Evolutionary conservation across 2,797 vertebrate species (phyloP).

Genomic region (Coccyzus lansbergi): DNA sequence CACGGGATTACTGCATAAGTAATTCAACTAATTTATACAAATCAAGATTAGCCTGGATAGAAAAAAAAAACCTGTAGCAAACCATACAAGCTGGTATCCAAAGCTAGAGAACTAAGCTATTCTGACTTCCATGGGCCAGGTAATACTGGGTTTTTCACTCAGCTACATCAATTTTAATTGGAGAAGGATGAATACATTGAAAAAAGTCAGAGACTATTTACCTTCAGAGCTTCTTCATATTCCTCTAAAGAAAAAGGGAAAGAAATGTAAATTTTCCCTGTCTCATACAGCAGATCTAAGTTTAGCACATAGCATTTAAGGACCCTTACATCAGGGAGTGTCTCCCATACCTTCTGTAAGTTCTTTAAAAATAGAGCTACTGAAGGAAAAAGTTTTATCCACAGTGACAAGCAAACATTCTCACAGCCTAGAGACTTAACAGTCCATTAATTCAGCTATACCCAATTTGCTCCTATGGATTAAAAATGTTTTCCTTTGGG

Average conservation of each 20-base stretch:
- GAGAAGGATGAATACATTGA: background rate
- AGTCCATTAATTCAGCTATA: background rate
- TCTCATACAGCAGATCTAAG: background rate
- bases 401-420: background rate
- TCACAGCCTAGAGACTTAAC: background rate
- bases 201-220: constrained; percentile 69
- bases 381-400: background rate
- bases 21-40: background rate
- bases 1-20: background rate
- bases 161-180: background rate
- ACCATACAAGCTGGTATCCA: background rate
- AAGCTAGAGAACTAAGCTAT: background rate
- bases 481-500: background rate
- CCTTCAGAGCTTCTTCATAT: constrained; percentile 97
- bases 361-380: background rate
- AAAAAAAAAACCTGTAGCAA: background rate
- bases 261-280: background rate
- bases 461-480: background rate
- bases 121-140: background rate
- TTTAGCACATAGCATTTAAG: background rate
- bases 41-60: background rate
- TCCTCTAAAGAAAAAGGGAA: constrained; percentile 84
- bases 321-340: background rate
- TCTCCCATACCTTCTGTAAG: background rate
- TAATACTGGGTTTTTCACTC: background rate